Percentiles rank a stretch among this genome's conserved stretches.
Evolutionary conservation across 2,888 invertebrate genomes (phyloP).

Genomic region (Conchocele bisecta): DNA sequence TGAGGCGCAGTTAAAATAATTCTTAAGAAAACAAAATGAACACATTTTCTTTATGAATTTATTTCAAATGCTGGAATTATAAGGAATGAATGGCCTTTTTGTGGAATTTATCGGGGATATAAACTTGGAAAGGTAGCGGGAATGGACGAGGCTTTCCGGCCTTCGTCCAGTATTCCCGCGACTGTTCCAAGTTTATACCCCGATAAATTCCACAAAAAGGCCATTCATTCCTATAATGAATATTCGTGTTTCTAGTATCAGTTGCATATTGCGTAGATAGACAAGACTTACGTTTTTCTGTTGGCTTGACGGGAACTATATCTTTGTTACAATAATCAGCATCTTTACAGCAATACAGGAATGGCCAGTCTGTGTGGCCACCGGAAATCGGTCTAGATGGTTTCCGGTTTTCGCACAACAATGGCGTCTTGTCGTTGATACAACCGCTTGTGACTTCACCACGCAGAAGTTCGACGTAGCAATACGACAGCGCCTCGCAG

Average conservation of each 20-base stretch:
- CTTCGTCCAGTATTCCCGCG: too few relatives aligned
- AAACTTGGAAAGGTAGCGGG: too few relatives aligned
- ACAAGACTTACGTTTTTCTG: conserved; percentile 55
- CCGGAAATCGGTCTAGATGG: conserved; percentile 72
- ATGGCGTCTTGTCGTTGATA: conserved; percentile 80
- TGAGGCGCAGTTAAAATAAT: too few relatives aligned
- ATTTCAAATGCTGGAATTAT: too few relatives aligned
- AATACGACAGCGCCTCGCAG: conserved; percentile 81
- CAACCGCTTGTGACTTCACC: conserved; percentile 80
- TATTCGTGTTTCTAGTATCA: neutral
- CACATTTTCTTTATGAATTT: too few relatives aligned
- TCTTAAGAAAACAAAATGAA: too few relatives aligned
- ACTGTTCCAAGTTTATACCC: too few relatives aligned
- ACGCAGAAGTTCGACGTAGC: conserved; percentile 82
- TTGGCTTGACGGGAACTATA: conserved; percentile 71
- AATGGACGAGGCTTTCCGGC: too few relatives aligned
- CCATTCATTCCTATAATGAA: neutral
- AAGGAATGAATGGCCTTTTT: too few relatives aligned
- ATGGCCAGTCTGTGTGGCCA: conserved; percentile 78
- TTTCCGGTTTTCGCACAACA: conserved; percentile 83
- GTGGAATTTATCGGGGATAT: too few relatives aligned
- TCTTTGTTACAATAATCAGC: conserved; percentile 80
- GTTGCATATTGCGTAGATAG: neutral
- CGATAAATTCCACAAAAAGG: neutral
- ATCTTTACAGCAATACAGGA: conserved; percentile 81